Percentiles rank a stretch among this genome's conserved stretches.
These are phyloP conservation scores for Drosophila stalkeri DNA, from an alignment of 2,888 invertebrate genomes.

Conservation along the genomic window DNA sequence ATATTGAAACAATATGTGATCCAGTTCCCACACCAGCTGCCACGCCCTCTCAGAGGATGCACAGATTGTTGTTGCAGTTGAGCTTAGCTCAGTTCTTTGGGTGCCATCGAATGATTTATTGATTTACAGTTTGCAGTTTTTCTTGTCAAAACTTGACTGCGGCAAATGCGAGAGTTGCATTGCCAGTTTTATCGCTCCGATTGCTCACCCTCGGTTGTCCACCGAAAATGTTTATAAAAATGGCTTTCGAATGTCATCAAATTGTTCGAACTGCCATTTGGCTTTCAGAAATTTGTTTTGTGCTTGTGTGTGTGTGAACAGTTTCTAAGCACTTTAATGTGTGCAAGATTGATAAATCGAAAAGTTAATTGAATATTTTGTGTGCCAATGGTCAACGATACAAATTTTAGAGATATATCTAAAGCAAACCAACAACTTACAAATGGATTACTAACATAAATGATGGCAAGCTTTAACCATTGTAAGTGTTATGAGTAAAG, in stretches of 20 bases:
- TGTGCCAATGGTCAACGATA: constrained; percentile 11
- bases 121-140: constrained; percentile 72
- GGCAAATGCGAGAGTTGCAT: constrained; percentile 33
- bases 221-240: constrained; percentile 51
- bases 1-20: constrained; percentile 76
- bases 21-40: not conserved
- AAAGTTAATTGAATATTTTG: constrained; percentile 50
- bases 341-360: constrained; percentile 43
- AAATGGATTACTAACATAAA: constrained; percentile 17
- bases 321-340: constrained; percentile 28
- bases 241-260: constrained; percentile 50
- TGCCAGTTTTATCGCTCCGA: constrained; percentile 31
- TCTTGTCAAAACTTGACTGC: constrained; percentile 63
- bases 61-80: constrained; percentile 56
- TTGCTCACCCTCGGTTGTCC: constrained; percentile 18
- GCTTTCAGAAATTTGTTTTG: constrained; percentile 17
- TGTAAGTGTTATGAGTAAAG: not conserved
- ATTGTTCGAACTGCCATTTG: constrained; percentile 44
- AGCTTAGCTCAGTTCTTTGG: constrained; percentile 54
- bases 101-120: constrained; percentile 66
- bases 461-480: constrained; percentile 1
- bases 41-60: not conserved
- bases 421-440: not conserved
- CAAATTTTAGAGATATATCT: constrained; percentile 7
- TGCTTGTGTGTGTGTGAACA: constrained; percentile 8